Conservation (phyloP, 2,797 vertebrate genomes). For the Coracias cyanogaster region DNA sequence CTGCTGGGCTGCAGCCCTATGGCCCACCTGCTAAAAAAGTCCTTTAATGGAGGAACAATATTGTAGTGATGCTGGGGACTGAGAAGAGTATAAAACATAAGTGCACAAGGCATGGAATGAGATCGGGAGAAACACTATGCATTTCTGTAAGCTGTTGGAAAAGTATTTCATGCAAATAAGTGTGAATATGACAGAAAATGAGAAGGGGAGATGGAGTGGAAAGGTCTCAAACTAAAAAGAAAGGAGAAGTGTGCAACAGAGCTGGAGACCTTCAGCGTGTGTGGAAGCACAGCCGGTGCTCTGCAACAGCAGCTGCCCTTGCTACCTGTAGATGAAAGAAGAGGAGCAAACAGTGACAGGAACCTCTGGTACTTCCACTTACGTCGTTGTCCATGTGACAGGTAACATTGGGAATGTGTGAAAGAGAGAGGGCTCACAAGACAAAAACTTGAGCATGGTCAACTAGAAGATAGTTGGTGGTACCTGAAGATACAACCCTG, state of each 20-base stretch:
- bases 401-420: too few species aligned
- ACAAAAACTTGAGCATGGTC: too few species aligned
- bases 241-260: neutral
- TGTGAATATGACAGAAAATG: neutral
- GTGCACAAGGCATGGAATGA: neutral
- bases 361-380: neutral
- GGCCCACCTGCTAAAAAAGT: neutral
- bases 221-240: neutral
- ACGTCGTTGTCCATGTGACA: too few species aligned
- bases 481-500: too few species aligned
- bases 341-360: neutral
- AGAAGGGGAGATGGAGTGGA: neutral
- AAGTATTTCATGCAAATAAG: neutral
- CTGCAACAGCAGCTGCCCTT: neutral
- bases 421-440: too few species aligned
- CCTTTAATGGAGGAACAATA: neutral
- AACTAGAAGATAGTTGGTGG: too few species aligned
- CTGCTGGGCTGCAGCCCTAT: too few species aligned
- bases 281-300: rapidly evolving
- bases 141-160: neutral
- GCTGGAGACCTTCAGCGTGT: rapidly evolving
- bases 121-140: neutral
- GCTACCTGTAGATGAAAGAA: neutral
- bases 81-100: neutral
- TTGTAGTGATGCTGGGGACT: neutral